These are phyloP conservation scores for Cyanoramphus novaezelandiae DNA, from an alignment of 2,113 vertebrate genomes.

Conservation along the genomic window DNA sequence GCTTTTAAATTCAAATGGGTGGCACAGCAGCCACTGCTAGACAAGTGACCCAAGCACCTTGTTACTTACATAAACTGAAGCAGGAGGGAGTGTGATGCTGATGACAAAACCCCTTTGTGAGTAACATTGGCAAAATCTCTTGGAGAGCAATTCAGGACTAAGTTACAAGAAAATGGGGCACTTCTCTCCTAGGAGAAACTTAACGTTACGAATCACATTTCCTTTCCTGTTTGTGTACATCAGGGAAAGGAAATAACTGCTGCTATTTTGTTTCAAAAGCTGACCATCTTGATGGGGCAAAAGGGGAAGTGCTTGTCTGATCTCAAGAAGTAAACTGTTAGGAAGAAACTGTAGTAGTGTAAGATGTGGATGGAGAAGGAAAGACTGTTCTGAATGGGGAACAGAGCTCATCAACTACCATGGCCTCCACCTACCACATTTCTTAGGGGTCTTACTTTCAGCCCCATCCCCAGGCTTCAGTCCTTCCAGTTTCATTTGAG, in stretches of 20 bases:
- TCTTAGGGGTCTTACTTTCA: not conserved
- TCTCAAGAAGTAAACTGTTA: not conserved
- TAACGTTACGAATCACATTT: not conserved
- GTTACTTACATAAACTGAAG: conserved; percentile 29
- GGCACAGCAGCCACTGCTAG: not conserved
- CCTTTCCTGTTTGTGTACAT: not conserved
- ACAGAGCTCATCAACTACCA: not conserved
- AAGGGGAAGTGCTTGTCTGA: not conserved
- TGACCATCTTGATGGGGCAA: not conserved
- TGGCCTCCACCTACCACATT: not conserved
- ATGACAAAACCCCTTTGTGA: conserved; percentile 36
- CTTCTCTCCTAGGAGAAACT: not conserved
- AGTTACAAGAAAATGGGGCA: not conserved
- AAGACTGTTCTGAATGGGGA: not conserved
- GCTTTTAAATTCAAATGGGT: conserved; percentile 49
- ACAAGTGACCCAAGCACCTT: conserved; percentile 9
- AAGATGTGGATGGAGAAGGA: not conserved
- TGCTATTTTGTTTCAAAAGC: not conserved
- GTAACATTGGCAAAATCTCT: not conserved
- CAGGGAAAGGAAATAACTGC: not conserved
- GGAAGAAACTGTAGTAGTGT: not conserved
- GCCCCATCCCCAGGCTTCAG: not conserved
- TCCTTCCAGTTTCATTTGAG: not conserved
- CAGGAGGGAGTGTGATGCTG: not conserved
- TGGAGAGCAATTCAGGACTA: not conserved